These are phyloP conservation scores for Drosophila colorata DNA, from an alignment of 2,888 invertebrate genomes.

Conservation along the genomic window DNA sequence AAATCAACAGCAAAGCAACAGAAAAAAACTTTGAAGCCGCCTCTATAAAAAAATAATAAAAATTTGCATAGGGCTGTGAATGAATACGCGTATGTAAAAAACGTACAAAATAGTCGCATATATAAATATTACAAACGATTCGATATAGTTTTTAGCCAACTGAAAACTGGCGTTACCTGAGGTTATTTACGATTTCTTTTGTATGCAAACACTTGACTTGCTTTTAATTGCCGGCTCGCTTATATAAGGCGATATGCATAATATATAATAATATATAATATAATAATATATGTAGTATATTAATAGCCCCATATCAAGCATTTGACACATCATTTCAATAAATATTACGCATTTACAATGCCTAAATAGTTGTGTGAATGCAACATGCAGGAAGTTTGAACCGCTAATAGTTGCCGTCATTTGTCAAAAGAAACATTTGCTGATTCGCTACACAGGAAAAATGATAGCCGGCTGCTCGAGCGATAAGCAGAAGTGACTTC, in stretches of 20 bases:
- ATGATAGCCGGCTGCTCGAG: not conserved
- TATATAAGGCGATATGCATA: constrained; percentile 52
- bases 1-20: constrained; percentile 47
- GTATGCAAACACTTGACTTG: constrained; percentile 65
- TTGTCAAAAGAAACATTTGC: constrained; percentile 17
- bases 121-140: constrained; percentile 51
- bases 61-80: constrained; percentile 72
- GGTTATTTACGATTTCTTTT: constrained; percentile 68
- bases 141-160: constrained; percentile 51
- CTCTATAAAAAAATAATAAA: constrained; percentile 25
- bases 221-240: constrained; percentile 63
- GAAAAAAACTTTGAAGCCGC: constrained; percentile 26
- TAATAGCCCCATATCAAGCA: constrained; percentile 18
- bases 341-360: constrained; percentile 1
- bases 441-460: constrained; percentile 2
- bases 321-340: constrained; percentile 53
- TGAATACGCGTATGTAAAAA: constrained; percentile 50
- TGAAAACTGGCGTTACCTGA: constrained; percentile 22
- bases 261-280: too few relatives aligned
- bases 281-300: constrained; percentile 17
- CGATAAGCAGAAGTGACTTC: constrained; percentile 53
- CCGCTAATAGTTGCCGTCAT: constrained; percentile 9
- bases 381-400: constrained; percentile 42
- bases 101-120: constrained; percentile 16
- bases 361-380: constrained; percentile 23